Evolutionary conservation across 2,888 invertebrate species (phyloP).

Genomic region (Pyrgus malvae): DNA sequence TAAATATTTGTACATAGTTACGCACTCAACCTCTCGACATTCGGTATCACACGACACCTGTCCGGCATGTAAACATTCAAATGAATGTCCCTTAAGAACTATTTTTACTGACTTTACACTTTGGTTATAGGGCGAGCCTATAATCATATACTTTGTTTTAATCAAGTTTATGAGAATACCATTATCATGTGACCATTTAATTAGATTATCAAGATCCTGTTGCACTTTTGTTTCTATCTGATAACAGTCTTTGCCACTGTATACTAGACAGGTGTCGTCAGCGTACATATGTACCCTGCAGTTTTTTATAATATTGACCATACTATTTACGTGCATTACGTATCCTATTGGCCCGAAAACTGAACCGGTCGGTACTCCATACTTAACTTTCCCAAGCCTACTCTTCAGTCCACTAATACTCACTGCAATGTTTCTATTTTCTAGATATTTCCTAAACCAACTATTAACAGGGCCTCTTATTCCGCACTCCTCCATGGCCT

Average conservation of each 20-base stretch:
- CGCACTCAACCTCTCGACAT: background rate
- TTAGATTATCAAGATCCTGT: conserved; percentile 21
- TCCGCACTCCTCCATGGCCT: conserved; percentile 35
- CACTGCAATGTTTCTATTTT: conserved; percentile 3
- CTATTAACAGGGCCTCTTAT: conserved; percentile 29
- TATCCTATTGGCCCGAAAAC: conserved; percentile 33
- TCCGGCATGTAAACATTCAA: background rate
- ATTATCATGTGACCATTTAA: conserved; percentile 29
- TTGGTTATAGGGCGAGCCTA: conserved; percentile 13
- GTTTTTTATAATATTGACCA: conserved; percentile 22
- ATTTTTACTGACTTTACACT: background rate
- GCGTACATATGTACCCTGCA: conserved; percentile 31
- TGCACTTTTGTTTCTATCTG: conserved; percentile 24
- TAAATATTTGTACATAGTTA: background rate
- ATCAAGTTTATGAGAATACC: conserved; percentile 27
- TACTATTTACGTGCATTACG: conserved; percentile 32
- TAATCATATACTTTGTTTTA: conserved; percentile 25
- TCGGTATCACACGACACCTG: background rate
- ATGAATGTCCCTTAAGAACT: background rate
- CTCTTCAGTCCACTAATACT: background rate
- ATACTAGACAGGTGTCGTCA: conserved; percentile 30
- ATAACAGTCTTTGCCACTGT: conserved; percentile 10
- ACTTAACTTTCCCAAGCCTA: background rate
- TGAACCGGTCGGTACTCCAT: conserved; percentile 34
- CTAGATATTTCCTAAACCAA: conserved; percentile 26